These are phyloP conservation scores for Drosophila helvetica DNA, from an alignment of 2,888 invertebrate species.

Conservation along the genomic window DNA sequence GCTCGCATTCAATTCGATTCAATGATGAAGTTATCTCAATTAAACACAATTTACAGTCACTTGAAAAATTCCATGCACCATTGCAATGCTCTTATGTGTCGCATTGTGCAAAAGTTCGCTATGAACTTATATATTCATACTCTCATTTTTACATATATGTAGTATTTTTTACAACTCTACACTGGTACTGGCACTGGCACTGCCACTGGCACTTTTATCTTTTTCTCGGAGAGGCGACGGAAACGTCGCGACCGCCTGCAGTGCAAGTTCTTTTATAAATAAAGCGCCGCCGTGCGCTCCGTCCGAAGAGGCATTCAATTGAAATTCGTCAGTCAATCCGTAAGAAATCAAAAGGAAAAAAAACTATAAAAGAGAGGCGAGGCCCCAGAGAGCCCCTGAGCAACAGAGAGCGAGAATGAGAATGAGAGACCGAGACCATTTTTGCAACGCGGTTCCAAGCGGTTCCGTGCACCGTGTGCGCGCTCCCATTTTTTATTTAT, in stretches of 20 bases:
- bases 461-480: conserved; percentile 79
- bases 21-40: conserved; percentile 34
- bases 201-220: conserved; percentile 36
- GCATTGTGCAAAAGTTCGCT: conserved; percentile 37
- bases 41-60: conserved; percentile 51
- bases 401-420: conserved; percentile 26
- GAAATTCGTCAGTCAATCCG: conserved; percentile 64
- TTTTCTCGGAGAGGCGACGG: conserved; percentile 27
- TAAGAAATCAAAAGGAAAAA: conserved; percentile 58
- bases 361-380: conserved; percentile 35
- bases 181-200: conserved; percentile 8
- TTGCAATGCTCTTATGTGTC: conserved; percentile 22
- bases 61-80: conserved; percentile 35
- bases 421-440: conserved; percentile 30
- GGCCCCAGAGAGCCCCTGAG: conserved; percentile 1
- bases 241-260: conserved; percentile 70
- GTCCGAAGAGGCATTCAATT: conserved; percentile 56
- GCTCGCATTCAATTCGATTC: conserved; percentile 14
- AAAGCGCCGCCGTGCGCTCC: conserved; percentile 48
- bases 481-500: conserved; percentile 77
- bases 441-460: conserved; percentile 81
- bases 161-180: conserved; percentile 41
- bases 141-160: background rate
- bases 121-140: conserved; percentile 25
- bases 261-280: conserved; percentile 80